A percentile compares a stretch with the other conserved stretches of the same genome.
Evolutionary conservation across 2,797 vertebrate species (phyloP).

Genomic region (Oophaga sylvatica): DNA sequence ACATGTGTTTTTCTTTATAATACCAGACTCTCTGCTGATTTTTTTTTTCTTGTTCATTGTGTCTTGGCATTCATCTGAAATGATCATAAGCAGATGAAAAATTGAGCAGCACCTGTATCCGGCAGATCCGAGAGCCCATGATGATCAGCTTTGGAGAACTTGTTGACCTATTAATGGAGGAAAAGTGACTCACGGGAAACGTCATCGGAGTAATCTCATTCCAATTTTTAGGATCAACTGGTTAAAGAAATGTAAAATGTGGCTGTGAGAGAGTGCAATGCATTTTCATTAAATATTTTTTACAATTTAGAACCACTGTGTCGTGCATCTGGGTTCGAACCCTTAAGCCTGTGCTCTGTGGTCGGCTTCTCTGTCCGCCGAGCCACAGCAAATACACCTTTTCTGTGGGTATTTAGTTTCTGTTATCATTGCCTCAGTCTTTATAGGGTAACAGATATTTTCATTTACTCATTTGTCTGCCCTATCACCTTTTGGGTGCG

Average conservation of each 20-base stretch:
- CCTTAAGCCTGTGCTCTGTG: no score
- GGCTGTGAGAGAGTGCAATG: background rate
- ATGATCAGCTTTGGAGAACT: background rate
- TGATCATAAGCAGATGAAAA: background rate
- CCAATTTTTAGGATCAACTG: background rate
- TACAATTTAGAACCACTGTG: no score
- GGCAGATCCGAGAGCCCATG: background rate
- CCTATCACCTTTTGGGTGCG: no score
- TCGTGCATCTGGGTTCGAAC: background rate
- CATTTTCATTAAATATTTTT: no score
- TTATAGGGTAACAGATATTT: no score
- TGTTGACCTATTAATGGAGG: background rate
- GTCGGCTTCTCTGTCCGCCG: no score
- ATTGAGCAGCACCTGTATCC: background rate
- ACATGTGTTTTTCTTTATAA: background rate
- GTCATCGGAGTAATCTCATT: background rate
- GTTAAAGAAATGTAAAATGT: background rate
- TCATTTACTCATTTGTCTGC: no score
- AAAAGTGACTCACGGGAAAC: background rate
- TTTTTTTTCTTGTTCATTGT: background rate
- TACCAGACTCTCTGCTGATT: background rate
- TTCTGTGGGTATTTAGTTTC: no score
- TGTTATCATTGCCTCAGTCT: no score
- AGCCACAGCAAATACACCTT: no score
- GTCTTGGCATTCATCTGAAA: background rate